These are phyloP conservation scores for Aphelenchoides fujianensis DNA, from an alignment of 1,140 invertebrate species.

Conservation along the genomic window DNA sequence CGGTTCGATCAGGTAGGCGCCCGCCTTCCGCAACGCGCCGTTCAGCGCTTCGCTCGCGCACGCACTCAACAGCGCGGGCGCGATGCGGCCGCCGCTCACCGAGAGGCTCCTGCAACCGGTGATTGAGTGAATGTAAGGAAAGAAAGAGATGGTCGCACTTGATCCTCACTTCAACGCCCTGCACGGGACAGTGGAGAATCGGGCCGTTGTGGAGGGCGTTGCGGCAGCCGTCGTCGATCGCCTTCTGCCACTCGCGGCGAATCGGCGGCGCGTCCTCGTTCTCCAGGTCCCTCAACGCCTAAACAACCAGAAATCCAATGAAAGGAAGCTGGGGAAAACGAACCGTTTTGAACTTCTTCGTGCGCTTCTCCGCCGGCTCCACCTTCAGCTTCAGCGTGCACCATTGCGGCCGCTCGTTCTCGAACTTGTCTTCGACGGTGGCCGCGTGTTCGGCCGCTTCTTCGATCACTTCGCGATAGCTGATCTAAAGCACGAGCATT, in stretches of 20 bases:
- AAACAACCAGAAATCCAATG: too few species aligned
- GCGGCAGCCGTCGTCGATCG: constrained; percentile 65
- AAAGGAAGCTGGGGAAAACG: too few species aligned
- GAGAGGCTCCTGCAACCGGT: constrained; percentile 7
- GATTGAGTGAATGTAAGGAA: neutral
- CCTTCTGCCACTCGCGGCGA: constrained; percentile 63
- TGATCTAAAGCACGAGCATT: constrained; percentile 66
- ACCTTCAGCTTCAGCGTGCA: constrained; percentile 39
- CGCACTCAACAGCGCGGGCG: constrained; percentile 10
- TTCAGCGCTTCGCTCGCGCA: constrained; percentile 16
- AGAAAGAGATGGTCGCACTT: too few species aligned
- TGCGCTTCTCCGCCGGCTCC: constrained; percentile 67
- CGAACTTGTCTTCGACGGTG: constrained; percentile 39
- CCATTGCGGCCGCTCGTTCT: constrained; percentile 31
- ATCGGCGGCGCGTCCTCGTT: constrained; percentile 40
- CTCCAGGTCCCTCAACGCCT: constrained; percentile 43
- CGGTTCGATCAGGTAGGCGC: constrained; percentile 24
- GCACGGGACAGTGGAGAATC: constrained; percentile 67
- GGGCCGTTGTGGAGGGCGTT: constrained; percentile 65
- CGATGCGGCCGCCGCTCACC: constrained; percentile 17
- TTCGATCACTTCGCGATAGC: constrained; percentile 68
- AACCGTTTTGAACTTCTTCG: constrained; percentile 35
- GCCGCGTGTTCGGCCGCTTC: constrained; percentile 66
- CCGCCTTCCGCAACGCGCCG: constrained; percentile 6
- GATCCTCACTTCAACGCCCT: constrained; percentile 74